Conservation (phyloP, 2,113 vertebrate species). For the Oryzias celebensis region DNA sequence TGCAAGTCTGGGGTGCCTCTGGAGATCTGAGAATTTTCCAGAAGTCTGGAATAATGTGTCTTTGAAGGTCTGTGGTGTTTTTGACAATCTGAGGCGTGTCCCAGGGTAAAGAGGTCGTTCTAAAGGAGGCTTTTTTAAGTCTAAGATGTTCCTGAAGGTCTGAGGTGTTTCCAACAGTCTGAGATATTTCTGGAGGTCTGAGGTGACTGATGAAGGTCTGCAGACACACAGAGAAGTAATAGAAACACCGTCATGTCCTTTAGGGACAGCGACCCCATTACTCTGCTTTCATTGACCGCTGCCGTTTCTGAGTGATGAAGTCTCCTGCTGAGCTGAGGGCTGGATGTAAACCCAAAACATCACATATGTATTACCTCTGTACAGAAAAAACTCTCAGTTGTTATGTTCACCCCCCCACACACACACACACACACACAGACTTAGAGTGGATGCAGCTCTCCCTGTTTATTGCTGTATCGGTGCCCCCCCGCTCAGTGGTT, state of each 20-base stretch:
- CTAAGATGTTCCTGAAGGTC: background rate
- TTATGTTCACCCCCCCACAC: background rate
- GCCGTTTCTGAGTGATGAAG: too few species aligned
- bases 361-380: background rate
- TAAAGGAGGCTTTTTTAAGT: background rate
- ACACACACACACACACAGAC: conserved; percentile 15
- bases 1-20: too few species aligned
- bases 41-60: background rate
- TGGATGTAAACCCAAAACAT: too few species aligned
- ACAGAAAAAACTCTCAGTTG: background rate
- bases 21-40: too few species aligned
- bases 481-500: conserved; percentile 33
- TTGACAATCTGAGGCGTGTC: too few species aligned
- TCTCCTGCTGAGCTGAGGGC: too few species aligned
- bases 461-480: conserved; percentile 49
- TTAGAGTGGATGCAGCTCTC: conserved; percentile 25
- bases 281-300: too few species aligned
- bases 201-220: background rate
- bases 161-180: background rate
- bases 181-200: background rate
- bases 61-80: background rate
- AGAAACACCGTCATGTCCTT: too few species aligned
- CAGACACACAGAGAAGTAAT: background rate
- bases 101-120: too few species aligned
- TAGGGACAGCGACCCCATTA: too few species aligned